Conservation (phyloP, 1,140 invertebrate species). For the Lanistes nyassanus region DNA sequence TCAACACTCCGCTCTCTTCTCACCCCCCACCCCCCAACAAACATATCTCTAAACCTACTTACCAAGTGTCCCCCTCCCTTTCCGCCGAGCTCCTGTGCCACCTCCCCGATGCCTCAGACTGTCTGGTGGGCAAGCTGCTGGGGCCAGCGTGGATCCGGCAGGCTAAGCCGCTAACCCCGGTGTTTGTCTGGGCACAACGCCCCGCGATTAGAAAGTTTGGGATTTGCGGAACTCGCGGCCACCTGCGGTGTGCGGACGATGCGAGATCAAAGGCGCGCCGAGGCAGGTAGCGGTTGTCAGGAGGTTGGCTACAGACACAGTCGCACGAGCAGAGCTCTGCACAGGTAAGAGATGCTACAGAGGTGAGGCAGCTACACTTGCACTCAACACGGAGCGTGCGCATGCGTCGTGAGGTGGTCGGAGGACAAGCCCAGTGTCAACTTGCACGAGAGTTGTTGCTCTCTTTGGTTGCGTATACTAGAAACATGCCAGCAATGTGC, state of each 20-base stretch:
- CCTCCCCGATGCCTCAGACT: background rate
- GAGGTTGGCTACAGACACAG: background rate
- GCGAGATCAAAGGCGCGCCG: constrained; percentile 25
- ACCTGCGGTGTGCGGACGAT: constrained; percentile 12
- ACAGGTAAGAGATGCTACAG: too few relatives aligned
- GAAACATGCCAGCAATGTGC: too few relatives aligned
- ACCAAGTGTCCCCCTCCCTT: too few relatives aligned
- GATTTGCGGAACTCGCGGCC: background rate
- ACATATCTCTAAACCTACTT: too few relatives aligned
- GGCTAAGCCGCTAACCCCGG: constrained; percentile 26
- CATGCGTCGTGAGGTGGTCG: too few relatives aligned
- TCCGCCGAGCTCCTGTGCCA: background rate
- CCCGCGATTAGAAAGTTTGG: constrained; percentile 33
- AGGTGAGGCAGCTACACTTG: too few relatives aligned
- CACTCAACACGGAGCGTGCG: too few relatives aligned
- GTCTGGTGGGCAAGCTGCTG: too few relatives aligned
- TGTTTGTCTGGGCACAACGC: constrained; percentile 27
- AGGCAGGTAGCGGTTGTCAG: constrained; percentile 13
- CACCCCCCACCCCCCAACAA: constrained; percentile 2
- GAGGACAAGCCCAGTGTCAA: too few relatives aligned
- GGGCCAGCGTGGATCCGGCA: background rate
- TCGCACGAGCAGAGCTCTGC: too few relatives aligned
- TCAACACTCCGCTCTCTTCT: background rate
- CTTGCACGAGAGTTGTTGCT: too few relatives aligned
- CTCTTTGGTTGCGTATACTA: too few relatives aligned